These are phyloP conservation scores for Peromyscus aztecus DNA, from an alignment of 2,797 vertebrate species.

Conservation along the genomic window DNA sequence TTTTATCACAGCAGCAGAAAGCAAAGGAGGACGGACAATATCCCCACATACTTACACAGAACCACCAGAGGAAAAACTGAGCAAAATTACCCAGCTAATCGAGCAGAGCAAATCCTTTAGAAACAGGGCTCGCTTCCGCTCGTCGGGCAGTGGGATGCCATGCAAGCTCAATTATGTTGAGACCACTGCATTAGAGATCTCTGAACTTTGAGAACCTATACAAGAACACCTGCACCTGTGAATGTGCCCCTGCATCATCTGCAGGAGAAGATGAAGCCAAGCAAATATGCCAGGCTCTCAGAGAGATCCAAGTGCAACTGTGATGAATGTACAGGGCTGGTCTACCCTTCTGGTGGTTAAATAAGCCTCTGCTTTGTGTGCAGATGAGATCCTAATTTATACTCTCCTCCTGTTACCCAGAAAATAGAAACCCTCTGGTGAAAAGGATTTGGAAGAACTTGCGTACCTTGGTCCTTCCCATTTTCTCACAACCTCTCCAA, in stretches of 20 bases:
- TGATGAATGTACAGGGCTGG: fast-evolving
- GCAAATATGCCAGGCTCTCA: fast-evolving
- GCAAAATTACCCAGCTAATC: not conserved
- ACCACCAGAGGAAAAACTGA: too few relatives aligned
- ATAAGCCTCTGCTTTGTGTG: not conserved
- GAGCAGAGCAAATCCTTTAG: not conserved
- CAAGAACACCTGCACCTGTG: not conserved
- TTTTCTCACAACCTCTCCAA: not conserved
- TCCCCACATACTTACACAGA: not conserved
- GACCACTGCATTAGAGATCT: not conserved
- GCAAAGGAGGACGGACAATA: slow-evolving; percentile 63
- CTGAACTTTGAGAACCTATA: not conserved
- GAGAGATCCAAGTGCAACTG: not conserved
- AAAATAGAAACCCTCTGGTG: fast-evolving
- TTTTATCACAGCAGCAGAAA: not conserved
- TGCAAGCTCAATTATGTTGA: not conserved
- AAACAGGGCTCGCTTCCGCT: not conserved
- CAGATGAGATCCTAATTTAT: too few relatives aligned
- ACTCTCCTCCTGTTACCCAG: too few relatives aligned
- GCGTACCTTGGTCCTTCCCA: not conserved
- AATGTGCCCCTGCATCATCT: not conserved
- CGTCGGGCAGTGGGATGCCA: fast-evolving
- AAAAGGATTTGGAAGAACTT: not conserved
- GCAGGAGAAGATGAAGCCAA: not conserved
- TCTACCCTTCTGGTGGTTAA: too few relatives aligned